Percentiles rank a stretch among this genome's conserved stretches.
phyloP scores from a whole-genome alignment of 2,888 invertebrate species.

The Drosophila mulleri region DNA sequence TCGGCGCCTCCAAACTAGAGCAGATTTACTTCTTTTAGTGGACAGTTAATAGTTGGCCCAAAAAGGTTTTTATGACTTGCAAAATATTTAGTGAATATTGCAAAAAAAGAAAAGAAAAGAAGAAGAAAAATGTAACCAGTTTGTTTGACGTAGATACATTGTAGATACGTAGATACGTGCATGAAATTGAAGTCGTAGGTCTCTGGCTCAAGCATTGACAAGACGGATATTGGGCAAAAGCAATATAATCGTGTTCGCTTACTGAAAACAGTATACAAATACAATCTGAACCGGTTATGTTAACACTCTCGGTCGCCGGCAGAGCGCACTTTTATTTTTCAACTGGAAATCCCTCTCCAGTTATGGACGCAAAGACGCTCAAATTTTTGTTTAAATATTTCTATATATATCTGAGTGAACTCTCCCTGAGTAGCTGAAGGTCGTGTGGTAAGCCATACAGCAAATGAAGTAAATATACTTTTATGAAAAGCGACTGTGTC shows the following conservation, averaged over 20 bases:
- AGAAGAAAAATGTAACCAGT: background rate
- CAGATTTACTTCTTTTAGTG: background rate
- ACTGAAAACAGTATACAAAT: background rate
- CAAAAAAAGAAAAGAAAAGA: background rate
- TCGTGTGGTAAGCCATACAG: conserved; percentile 47
- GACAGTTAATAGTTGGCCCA: background rate
- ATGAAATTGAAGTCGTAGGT: background rate
- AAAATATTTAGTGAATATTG: background rate
- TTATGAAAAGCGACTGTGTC: conserved; percentile 35
- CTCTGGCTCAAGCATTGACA: background rate
- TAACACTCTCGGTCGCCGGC: conserved; percentile 3
- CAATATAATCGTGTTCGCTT: background rate
- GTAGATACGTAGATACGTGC: background rate
- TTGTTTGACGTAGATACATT: background rate
- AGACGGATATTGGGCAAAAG: conserved; percentile 8
- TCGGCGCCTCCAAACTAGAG: background rate
- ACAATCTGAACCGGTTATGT: conserved; percentile 27
- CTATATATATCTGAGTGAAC: background rate
- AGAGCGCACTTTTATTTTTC: conserved; percentile 14
- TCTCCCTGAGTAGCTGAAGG: conserved; percentile 44
- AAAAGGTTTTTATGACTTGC: background rate
- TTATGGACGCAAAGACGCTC: conserved; percentile 20
- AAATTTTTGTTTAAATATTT: background rate
- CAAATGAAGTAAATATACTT: conserved; percentile 46
- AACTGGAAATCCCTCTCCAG: conserved; percentile 26